Conservation (phyloP, 1,140 invertebrate genomes). For the Hypsibius dujardini region DNA sequence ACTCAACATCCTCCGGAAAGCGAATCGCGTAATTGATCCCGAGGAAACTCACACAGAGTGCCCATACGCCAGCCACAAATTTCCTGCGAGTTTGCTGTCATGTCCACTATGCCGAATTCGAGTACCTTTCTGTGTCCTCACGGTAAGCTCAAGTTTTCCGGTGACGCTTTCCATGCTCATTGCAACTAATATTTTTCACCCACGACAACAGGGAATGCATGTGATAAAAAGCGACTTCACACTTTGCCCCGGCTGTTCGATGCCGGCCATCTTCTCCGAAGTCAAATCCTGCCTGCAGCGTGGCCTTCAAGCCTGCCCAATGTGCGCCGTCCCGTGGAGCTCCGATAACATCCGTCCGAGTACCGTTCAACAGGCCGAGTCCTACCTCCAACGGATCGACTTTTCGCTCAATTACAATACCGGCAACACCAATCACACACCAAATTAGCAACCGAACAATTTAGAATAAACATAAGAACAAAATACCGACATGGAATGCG, state of each 20-base stretch:
- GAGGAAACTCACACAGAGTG: background rate
- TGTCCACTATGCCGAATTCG: slow-evolving; percentile 4
- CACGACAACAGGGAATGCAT: slow-evolving; percentile 6
- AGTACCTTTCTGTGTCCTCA: slow-evolving; percentile 8
- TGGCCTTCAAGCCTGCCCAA: slow-evolving; percentile 4
- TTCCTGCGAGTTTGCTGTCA: background rate
- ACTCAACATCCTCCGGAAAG: slow-evolving; percentile 11
- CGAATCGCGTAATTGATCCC: background rate
- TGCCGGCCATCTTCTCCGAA: slow-evolving; percentile 7
- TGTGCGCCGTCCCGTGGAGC: background rate
- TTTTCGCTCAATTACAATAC: background rate
- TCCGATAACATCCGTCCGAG: background rate
- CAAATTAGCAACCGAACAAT: background rate
- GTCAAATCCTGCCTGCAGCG: background rate
- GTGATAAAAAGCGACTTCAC: background rate
- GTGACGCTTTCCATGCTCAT: background rate
- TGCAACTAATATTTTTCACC: background rate
- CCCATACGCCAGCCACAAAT: slow-evolving; percentile 12
- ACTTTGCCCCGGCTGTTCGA: background rate
- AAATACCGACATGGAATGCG: background rate
- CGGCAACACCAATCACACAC: background rate
- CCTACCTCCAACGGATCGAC: background rate
- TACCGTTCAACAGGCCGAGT: background rate
- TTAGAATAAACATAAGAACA: background rate
- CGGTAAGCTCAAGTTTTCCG: background rate